A percentile compares a stretch with the other conserved stretches of the same genome.
Evolutionary conservation across 1,140 invertebrate genomes (phyloP).

Genomic region (Drosophila suzukii): DNA sequence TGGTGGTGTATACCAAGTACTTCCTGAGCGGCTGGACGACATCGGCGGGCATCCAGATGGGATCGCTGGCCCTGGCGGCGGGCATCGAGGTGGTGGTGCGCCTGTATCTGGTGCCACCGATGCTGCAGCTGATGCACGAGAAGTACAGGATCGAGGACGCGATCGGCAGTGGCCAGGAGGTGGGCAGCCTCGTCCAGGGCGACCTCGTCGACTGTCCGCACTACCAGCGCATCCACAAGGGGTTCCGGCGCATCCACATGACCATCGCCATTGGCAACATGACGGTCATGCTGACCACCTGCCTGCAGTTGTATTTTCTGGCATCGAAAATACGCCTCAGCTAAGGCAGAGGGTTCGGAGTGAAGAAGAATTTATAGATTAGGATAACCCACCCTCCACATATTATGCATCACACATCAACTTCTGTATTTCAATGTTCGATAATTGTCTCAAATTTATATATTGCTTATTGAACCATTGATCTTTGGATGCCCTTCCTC

Average conservation of each 20-base stretch:
- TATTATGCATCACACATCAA: conserved; percentile 9
- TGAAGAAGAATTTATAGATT: conserved; percentile 45
- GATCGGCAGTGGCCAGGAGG: conserved; percentile 89
- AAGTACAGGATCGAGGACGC: conserved; percentile 89
- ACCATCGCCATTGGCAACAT: conserved; percentile 90
- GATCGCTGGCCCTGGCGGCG: conserved; percentile 87
- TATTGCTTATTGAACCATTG: conserved; percentile 59
- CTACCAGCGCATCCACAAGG: conserved; percentile 87
- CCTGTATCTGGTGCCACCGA: conserved; percentile 88
- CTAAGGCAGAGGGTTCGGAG: conserved; percentile 46
- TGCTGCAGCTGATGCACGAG: conserved; percentile 87
- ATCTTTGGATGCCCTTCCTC: conserved; percentile 13
- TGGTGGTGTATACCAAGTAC: conserved; percentile 88
- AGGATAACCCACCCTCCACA: conserved; percentile 11
- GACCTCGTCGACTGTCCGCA: conserved; percentile 87
- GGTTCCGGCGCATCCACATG: conserved; percentile 88
- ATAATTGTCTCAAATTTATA: conserved; percentile 71
- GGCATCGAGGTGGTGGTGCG: conserved; percentile 88
- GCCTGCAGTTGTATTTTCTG: conserved; percentile 89
- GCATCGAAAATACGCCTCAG: conserved; percentile 86
- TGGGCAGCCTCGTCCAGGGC: conserved; percentile 87
- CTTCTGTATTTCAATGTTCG: conserved; percentile 53
- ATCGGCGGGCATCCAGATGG: conserved; percentile 85
- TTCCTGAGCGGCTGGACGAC: conserved; percentile 72
- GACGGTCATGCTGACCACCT: conserved; percentile 88